Percentiles rank a stretch among this genome's conserved stretches.
These are phyloP conservation scores for Muscicapa striata DNA, from an alignment of 2,797 vertebrate species.

Conservation along the genomic window DNA sequence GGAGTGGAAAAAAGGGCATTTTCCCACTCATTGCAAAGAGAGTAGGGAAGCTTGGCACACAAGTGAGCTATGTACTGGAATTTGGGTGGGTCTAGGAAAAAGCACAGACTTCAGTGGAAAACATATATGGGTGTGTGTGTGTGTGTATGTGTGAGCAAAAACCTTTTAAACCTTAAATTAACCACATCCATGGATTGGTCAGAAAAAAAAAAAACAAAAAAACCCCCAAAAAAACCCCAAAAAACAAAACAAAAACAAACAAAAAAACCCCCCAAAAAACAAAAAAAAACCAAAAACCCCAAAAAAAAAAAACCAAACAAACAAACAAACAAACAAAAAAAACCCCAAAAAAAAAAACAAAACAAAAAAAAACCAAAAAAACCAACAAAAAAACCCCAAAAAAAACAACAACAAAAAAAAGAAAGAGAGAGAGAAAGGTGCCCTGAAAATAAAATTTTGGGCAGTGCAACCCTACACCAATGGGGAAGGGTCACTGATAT, in stretches of 20 bases:
- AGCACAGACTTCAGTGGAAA: slow-evolving; percentile 79
- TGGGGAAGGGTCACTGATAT: not conserved
- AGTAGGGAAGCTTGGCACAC: slow-evolving; percentile 69
- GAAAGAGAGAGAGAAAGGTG: not conserved
- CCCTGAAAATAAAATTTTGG: slow-evolving; percentile 6
- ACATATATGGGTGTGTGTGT: slow-evolving; percentile 55
- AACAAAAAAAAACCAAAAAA: not conserved
- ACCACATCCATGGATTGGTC: slow-evolving; percentile 40
- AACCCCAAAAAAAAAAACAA: not conserved
- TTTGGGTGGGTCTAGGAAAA: slow-evolving; percentile 80
- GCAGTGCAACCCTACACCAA: not conserved
- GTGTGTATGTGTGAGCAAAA: slow-evolving; percentile 61
- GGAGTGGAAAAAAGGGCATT: slow-evolving; percentile 40
- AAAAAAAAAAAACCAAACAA: too few relatives aligned
- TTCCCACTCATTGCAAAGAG: slow-evolving; percentile 56
- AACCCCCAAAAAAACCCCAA: not conserved
- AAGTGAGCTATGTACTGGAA: slow-evolving; percentile 70
- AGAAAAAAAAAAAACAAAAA: not conserved
- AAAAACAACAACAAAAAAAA: not conserved
- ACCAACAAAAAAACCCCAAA: not conserved
- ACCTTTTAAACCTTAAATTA: slow-evolving; percentile 69
- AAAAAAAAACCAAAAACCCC: too few relatives aligned
- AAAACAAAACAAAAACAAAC: not conserved
- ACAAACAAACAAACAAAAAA: too few relatives aligned
- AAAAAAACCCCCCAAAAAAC: not conserved